A percentile compares a stretch with the other conserved stretches of the same genome.
Evolutionary conservation across 2,797 vertebrate species (phyloP).

Genomic region (Lepilemur ruficaudatus): DNA sequence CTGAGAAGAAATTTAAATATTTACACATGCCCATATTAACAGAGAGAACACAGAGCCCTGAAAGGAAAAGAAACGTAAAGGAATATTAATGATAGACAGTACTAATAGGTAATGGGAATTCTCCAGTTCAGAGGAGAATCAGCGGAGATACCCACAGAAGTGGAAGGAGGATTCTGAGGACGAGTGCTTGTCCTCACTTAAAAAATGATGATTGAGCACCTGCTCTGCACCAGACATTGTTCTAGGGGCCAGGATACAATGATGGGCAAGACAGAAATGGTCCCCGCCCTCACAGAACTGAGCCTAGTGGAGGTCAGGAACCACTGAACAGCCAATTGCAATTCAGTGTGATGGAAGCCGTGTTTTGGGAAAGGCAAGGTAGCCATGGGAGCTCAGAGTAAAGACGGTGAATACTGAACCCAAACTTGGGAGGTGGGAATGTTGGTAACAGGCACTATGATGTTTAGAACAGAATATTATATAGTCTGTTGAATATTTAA

Average conservation of each 20-base stretch:
- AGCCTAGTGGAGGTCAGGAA: background rate
- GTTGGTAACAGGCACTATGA: background rate
- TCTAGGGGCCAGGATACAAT: background rate
- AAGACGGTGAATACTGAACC: background rate
- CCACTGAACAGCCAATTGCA: background rate
- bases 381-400: background rate
- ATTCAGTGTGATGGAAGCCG: background rate
- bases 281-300: background rate
- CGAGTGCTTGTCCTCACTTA: background rate
- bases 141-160: background rate
- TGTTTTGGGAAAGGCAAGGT: background rate
- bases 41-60: background rate
- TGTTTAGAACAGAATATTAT: background rate
- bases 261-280: background rate
- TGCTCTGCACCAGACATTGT: background rate
- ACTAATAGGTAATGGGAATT: background rate
- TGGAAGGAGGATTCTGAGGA: background rate
- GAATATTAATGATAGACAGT: background rate
- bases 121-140: background rate
- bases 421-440: background rate
- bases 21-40: background rate
- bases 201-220: background rate
- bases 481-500: too few species aligned
- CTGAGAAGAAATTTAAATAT: constrained; percentile 47
- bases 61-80: constrained; percentile 32